These are phyloP conservation scores for Phania funesta DNA, from an alignment of 2,888 invertebrate species.

Conservation along the genomic window DNA sequence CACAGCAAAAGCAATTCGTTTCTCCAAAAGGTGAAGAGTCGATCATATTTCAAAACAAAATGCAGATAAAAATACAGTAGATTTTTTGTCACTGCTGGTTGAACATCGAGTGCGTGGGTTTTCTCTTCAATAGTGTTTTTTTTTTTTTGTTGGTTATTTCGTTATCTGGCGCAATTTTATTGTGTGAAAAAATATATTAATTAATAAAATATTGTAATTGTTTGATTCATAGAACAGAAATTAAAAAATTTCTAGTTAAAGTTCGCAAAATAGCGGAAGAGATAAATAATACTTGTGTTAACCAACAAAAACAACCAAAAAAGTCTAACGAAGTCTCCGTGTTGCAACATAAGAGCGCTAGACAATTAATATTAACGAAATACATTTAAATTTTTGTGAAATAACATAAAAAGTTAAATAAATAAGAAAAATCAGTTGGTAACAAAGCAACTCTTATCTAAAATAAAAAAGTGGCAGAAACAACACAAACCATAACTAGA, in stretches of 20 bases:
- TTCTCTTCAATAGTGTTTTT: neutral
- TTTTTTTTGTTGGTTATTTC: conserved; percentile 23
- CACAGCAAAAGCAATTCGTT: conserved; percentile 9
- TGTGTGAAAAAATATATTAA: neutral
- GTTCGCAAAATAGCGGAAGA: conserved; percentile 7
- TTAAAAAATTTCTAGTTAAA: neutral
- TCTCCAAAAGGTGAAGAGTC: conserved; percentile 18
- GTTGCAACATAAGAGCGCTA: conserved; percentile 1
- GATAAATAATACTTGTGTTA: neutral
- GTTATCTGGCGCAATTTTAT: conserved; percentile 16
- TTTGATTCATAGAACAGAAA: neutral
- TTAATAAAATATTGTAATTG: neutral
- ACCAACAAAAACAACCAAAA: neutral
- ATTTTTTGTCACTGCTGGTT: conserved; percentile 60
- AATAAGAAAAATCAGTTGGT: conserved; percentile 35
- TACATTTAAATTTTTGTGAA: neutral
- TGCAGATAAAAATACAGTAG: conserved; percentile 55
- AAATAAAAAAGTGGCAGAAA: neutral
- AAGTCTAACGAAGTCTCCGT: conserved; percentile 4
- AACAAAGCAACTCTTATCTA: conserved; percentile 26
- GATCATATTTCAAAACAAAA: conserved; percentile 55
- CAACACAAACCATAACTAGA: neutral
- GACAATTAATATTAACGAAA: conserved; percentile 20
- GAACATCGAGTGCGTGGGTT: conserved; percentile 33
- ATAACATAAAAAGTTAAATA: conserved; percentile 11